Base-by-base conservation (phyloP, 2,888 invertebrate genomes). In the Neoaliturus tenellus region DNA sequence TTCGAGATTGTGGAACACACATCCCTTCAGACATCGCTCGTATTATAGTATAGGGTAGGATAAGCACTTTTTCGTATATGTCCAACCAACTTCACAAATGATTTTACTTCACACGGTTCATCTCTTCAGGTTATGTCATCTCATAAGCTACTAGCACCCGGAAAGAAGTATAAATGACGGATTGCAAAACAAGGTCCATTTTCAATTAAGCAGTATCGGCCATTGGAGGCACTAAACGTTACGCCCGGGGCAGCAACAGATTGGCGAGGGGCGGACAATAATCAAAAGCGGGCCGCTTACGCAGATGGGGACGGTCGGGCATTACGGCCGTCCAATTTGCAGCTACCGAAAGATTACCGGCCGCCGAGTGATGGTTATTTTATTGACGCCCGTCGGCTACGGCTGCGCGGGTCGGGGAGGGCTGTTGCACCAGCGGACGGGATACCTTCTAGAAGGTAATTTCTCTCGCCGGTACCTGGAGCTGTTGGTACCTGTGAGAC, bases 341-440 rank as follows among this genome's bases (percentile, higher is more conserved):
- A 35, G 69, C 69, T 39, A 35, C 69, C 69, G 69, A 39, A 69
- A 69, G 69, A 69, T 69, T 69, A 67, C 39, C 20, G 35, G 3
- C n/a, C 69, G 69, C 39, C 4, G 39, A 69, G 35, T 69, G 69
- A 69, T 69, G 69, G 39, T 33, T 69, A 31, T 69, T 69, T 69
- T 69, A 69, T 69, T 28, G 69, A 35, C 69, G 35, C 35, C 69
- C 69, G 39, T 4, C 35, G 69, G 69, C 69, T 20, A 20, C 39
- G 67, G 14, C 28, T n/a, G 67, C 17, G 67, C 28, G 28, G 67
- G 67, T 33, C 20, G 4, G 67, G 0, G 3, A 14, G n/a, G 6
- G 4, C 51, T 20, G 23, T 51, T 51, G 51, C 51, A 8, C 12
- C 17, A 44, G 17, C 44, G 44, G 5, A 5, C 39, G 12, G 39